Base-by-base conservation (phyloP, 2,113 vertebrate species). In the Bufo gargarizans region DNA sequence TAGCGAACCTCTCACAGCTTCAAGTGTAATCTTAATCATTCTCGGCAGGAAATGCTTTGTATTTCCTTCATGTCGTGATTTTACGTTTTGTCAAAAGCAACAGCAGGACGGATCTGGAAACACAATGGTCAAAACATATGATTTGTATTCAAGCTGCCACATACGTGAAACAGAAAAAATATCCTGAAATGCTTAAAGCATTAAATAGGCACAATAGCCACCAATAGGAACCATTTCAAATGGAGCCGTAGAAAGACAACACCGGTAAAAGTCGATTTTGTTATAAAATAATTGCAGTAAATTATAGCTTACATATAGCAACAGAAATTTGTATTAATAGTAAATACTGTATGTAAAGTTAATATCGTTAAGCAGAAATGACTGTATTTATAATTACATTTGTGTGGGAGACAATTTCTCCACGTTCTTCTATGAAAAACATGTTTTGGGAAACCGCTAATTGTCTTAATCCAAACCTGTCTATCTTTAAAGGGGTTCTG, bases 41-140 rank as follows among this genome's bases (percentile, higher is more conserved):
- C 79, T 63, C 58, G 12, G 79, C 79, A 20, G 22, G 79, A 47
- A 81, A 61, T 47, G 77, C 16, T 82, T 61, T 76, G 45, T 74
- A 19, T 74, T 74, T 81, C 19, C 33, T 61, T 81, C 55, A 17
- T 81, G 79, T 82, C 43, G 22, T 61, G 58, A 45, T 82, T 82
- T 82, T 47, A 47, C 58, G 13, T 82, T 76, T 63, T 82, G 58
- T 61, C 56, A 82, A 82, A 82, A 82, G 79, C 79, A 82, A 61
- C 79, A 82, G 79, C 55, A 82, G 79, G 78, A 59, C 59, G 78
- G 43, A 82, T 82, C 56, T 82, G 33, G 63, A 63, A 61, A 47
- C 79, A 82, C 56, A 82, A 82, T 61, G 63, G 58, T 61, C 79
- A 82, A 82, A 82, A 82, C 56, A 80, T 59, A 80, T 80, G 58